Conservation (phyloP, 2,113 vertebrate genomes). For the Stigmatopora nigra region DNA sequence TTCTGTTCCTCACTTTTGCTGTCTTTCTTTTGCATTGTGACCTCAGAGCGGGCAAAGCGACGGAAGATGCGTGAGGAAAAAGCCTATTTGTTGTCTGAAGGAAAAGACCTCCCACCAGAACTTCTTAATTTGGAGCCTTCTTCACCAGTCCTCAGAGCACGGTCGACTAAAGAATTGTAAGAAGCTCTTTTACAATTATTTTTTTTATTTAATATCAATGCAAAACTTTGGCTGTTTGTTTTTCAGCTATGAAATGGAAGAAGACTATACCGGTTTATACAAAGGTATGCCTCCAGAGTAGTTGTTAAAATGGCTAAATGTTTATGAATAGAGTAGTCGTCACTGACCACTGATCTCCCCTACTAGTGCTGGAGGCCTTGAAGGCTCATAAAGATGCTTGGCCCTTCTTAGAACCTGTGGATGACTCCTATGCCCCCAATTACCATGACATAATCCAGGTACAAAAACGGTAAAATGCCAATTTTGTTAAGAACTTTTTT, state of each 20-base stretch:
- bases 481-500: neutral
- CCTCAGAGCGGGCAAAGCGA: slow-evolving; percentile 84
- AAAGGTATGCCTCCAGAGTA: slow-evolving; percentile 75
- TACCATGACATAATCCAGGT: slow-evolving; percentile 97
- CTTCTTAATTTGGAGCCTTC: slow-evolving; percentile 83
- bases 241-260: slow-evolving; percentile 89
- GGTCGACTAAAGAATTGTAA: slow-evolving; percentile 84
- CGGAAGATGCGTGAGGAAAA: slow-evolving; percentile 88
- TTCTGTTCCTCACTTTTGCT: neutral
- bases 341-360: slow-evolving; percentile 1
- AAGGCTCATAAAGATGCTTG: slow-evolving; percentile 96
- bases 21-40: neutral
- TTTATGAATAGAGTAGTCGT: neutral
- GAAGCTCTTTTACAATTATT: slow-evolving; percentile 35
- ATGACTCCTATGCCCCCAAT: slow-evolving; percentile 91
- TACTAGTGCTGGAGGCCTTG: slow-evolving; percentile 83
- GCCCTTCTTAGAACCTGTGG: slow-evolving; percentile 96
- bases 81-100: slow-evolving; percentile 88
- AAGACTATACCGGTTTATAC: slow-evolving; percentile 92
- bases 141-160: slow-evolving; percentile 77
- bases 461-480: slow-evolving; percentile 9
- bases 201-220: neutral
- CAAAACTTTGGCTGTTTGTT: neutral
- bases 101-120: slow-evolving; percentile 87
- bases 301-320: neutral